These are phyloP conservation scores for Zoanthus gigantus DNA, from an alignment of 92 coral and sea anemone genomes.

Conservation along the genomic window DNA sequence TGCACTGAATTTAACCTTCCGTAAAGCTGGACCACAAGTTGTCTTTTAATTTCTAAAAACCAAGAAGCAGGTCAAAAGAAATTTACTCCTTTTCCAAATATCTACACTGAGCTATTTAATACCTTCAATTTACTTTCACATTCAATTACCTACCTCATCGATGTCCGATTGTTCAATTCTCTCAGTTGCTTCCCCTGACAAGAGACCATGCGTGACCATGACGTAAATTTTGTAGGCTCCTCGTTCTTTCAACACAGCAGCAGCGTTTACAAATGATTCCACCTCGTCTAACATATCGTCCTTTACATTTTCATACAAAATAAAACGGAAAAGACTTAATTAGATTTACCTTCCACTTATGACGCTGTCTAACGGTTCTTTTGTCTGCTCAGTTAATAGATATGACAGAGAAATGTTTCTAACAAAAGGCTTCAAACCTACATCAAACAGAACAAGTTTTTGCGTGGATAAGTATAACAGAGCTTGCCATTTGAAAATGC, in stretches of 20 bases:
- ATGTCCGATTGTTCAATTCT: constrained; percentile 86
- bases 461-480: no score
- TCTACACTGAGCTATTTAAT: no score
- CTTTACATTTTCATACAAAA: constrained; percentile 39
- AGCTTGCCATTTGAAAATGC: no score
- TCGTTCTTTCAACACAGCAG: constrained; percentile 79
- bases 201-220: constrained; percentile 97
- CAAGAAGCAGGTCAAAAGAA: no score
- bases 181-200: constrained; percentile 88
- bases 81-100: no score
- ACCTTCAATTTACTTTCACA: neutral
- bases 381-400: neutral
- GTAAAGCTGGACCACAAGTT: no score
- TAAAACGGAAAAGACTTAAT: no score
- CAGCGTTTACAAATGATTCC: constrained; percentile 90
- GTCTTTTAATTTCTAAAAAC: no score
- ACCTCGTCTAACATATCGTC: constrained; percentile 96
- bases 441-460: no score
- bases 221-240: constrained; percentile 96
- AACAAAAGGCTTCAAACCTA: no score
- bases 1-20: no score
- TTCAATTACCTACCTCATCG: constrained; percentile 78
- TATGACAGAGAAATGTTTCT: neutral
- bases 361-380: neutral
- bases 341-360: neutral